These are phyloP conservation scores for Sparus aurata DNA, from an alignment of 2,797 vertebrate genomes.

Conservation along the genomic window DNA sequence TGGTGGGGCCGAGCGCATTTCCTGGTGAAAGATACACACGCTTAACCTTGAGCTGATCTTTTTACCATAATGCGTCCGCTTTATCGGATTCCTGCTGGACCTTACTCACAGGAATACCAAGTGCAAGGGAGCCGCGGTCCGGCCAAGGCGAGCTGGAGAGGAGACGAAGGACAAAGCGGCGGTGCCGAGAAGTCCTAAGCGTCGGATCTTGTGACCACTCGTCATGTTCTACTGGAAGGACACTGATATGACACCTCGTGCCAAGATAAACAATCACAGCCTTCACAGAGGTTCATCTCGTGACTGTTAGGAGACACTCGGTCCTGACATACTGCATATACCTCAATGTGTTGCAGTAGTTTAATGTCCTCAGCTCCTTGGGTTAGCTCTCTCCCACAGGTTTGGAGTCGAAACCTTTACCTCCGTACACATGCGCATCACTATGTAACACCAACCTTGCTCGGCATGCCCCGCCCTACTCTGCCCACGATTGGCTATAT, in stretches of 20 bases:
- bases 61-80: conserved; percentile 70
- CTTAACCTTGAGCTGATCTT: conserved; percentile 76
- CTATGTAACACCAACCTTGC: too few relatives aligned
- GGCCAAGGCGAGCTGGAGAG: conserved; percentile 23
- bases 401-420: too few relatives aligned
- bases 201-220: conserved; percentile 26
- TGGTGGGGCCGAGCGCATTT: conserved; percentile 42
- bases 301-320: not conserved
- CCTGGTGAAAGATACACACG: conserved; percentile 61
- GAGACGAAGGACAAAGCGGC: conserved; percentile 41
- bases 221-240: conserved; percentile 24
- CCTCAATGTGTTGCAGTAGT: too few relatives aligned
- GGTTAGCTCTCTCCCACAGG: too few relatives aligned
- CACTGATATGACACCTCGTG: conserved; percentile 17
- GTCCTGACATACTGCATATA: not conserved
- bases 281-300: not conserved
- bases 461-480: too few relatives aligned
- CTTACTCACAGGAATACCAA: conserved; percentile 59
- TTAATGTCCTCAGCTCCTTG: too few relatives aligned
- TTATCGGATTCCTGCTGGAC: conserved; percentile 57
- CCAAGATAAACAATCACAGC: not conserved
- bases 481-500: too few relatives aligned
- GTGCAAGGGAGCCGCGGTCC: conserved; percentile 37
- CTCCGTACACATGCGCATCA: too few relatives aligned
- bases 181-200: conserved; percentile 1